phyloP scores from a whole-genome alignment of 2,113 vertebrate genomes.

The Psittacara wagleri region DNA sequence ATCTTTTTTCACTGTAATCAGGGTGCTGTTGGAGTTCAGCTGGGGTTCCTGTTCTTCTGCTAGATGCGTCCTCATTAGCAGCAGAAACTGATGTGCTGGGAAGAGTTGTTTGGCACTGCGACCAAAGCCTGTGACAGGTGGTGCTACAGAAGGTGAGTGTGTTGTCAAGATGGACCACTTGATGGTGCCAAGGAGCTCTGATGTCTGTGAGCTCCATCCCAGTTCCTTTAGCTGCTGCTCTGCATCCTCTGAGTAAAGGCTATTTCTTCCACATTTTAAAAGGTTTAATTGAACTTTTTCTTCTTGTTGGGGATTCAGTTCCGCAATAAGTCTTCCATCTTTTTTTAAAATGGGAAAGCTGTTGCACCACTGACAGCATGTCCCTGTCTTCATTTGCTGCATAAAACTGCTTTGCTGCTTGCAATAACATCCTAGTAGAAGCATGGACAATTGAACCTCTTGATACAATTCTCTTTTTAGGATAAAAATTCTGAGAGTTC shows the following conservation, averaged over 20 bases:
- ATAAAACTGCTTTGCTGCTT: neutral
- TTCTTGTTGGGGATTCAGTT: neutral
- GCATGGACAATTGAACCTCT: neutral
- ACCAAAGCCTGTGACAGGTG: neutral
- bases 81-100: neutral
- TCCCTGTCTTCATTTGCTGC: neutral
- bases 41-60: neutral
- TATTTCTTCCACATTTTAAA: neutral
- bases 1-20: neutral
- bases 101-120: neutral
- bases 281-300: neutral
- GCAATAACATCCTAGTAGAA: neutral
- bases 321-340: neutral
- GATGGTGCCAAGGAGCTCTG: neutral
- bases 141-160: slow-evolving; percentile 1
- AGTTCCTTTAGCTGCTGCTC: neutral
- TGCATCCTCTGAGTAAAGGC: neutral
- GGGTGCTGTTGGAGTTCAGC: neutral
- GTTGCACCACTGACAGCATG: neutral
- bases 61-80: neutral
- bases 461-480: neutral
- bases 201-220: neutral
- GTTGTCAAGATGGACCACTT: neutral
- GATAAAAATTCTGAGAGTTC: neutral
- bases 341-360: neutral